Percentiles rank a stretch among this genome's conserved stretches.
These are phyloP conservation scores for Bergia puertoricense DNA, from an alignment of 92 coral and sea anemone genomes.

Conservation along the genomic window DNA sequence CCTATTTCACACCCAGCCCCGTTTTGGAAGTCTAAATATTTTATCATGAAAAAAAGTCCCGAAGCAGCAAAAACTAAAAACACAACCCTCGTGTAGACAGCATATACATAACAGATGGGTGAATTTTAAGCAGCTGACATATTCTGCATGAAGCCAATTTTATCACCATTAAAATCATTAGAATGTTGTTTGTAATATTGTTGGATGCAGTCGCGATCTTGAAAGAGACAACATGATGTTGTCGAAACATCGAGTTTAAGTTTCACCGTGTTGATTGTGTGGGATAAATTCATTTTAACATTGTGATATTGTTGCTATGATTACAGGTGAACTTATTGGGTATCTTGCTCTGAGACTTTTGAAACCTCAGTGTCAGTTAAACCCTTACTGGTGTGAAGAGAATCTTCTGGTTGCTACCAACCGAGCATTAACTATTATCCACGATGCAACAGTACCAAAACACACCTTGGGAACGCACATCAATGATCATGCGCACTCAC, in stretches of 20 bases:
- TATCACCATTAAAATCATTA: too few species aligned
- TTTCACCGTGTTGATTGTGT: too few species aligned
- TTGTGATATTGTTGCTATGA: neutral
- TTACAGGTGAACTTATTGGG: constrained; percentile 63
- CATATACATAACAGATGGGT: neutral
- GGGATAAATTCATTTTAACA: too few species aligned
- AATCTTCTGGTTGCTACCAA: constrained; percentile 59
- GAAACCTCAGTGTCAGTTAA: constrained; percentile 67
- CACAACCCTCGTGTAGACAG: neutral
- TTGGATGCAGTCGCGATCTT: too few species aligned
- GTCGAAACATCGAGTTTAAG: too few species aligned
- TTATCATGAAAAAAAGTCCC: too few species aligned
- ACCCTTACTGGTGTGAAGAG: constrained; percentile 75
- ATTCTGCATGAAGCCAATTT: too few species aligned
- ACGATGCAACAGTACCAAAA: constrained; percentile 50
- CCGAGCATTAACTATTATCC: constrained; percentile 66
- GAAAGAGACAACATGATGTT: too few species aligned
- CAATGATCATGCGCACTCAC: constrained; percentile 13
- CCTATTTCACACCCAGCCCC: too few species aligned
- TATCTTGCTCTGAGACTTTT: constrained; percentile 69
- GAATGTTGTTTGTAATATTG: too few species aligned
- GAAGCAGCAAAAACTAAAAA: neutral
- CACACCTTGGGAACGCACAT: constrained; percentile 30
- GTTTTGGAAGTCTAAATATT: too few species aligned
- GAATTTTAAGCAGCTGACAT: too few species aligned